Conservation (phyloP, 2,888 invertebrate genomes). For the Amphipyra tragopoginis region DNA sequence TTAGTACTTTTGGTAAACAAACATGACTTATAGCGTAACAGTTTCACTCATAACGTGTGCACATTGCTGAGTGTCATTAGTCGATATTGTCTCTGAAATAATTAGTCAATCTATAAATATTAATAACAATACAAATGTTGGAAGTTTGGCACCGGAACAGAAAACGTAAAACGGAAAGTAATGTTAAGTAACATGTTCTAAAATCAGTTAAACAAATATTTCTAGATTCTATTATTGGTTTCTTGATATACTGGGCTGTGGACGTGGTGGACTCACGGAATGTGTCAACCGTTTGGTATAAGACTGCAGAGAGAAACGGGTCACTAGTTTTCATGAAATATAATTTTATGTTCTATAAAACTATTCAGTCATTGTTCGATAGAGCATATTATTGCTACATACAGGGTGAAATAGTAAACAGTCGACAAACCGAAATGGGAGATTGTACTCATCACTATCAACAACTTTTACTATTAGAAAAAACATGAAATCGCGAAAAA, state of each 20-base stretch:
- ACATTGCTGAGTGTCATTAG: background rate
- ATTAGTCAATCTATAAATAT: constrained; percentile 11
- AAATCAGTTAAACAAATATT: background rate
- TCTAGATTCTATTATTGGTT: background rate
- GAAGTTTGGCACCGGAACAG: constrained; percentile 3
- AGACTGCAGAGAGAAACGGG: background rate
- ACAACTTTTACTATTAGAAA: too few relatives aligned
- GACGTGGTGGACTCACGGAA: background rate
- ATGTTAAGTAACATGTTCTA: background rate
- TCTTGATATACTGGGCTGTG: background rate
- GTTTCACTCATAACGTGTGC: too few relatives aligned
- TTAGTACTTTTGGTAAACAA: background rate
- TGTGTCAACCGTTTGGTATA: background rate
- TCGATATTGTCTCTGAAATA: background rate
- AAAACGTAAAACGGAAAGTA: background rate
- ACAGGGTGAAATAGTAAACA: too few relatives aligned
- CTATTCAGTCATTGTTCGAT: too few relatives aligned
- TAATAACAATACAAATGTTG: background rate
- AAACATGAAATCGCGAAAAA: too few relatives aligned
- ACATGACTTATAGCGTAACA: too few relatives aligned
- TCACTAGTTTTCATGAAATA: background rate
- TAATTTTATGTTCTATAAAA: too few relatives aligned
- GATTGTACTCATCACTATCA: too few relatives aligned
- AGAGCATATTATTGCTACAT: too few relatives aligned
- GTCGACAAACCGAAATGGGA: too few relatives aligned